Evolutionary conservation across 2,113 vertebrate species (phyloP).

Genomic region (Oreocharis arfaki): DNA sequence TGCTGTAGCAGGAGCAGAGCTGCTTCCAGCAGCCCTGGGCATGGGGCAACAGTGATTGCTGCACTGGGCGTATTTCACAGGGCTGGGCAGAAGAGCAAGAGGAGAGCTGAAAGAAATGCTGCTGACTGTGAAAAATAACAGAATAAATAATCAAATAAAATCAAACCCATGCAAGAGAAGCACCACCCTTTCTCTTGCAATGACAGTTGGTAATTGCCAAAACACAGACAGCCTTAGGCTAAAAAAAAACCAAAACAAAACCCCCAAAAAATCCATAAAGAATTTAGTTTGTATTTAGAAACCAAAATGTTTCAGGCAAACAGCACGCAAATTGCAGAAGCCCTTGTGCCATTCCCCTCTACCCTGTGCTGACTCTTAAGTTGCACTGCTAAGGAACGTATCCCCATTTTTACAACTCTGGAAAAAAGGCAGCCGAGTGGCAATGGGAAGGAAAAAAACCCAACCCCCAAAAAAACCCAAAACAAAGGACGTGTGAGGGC

Average conservation of each 20-base stretch:
- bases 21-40: not conserved
- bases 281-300: not conserved
- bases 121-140: not conserved
- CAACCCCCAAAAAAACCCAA: conserved; percentile 23
- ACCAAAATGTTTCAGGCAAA: not conserved
- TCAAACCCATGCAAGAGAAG: not conserved
- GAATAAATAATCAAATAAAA: not conserved
- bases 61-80: rapidly evolving
- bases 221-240: not conserved
- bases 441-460: not conserved
- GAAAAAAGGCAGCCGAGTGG: conserved; percentile 28
- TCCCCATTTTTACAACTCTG: conserved; percentile 34
- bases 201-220: not conserved
- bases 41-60: not conserved
- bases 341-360: not conserved
- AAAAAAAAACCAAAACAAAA: not conserved
- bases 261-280: not conserved
- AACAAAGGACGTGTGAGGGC: conserved; percentile 73
- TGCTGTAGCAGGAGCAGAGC: not conserved
- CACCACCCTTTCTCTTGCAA: not conserved
- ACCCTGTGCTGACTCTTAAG: not conserved
- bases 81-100: not conserved
- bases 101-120: not conserved
- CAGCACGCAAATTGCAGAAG: not conserved
- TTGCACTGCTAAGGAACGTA: not conserved